Percentiles rank a stretch among this genome's conserved stretches.
phyloP scores from a whole-genome alignment of 2,797 vertebrate genomes.

The Prunella strophiata region DNA sequence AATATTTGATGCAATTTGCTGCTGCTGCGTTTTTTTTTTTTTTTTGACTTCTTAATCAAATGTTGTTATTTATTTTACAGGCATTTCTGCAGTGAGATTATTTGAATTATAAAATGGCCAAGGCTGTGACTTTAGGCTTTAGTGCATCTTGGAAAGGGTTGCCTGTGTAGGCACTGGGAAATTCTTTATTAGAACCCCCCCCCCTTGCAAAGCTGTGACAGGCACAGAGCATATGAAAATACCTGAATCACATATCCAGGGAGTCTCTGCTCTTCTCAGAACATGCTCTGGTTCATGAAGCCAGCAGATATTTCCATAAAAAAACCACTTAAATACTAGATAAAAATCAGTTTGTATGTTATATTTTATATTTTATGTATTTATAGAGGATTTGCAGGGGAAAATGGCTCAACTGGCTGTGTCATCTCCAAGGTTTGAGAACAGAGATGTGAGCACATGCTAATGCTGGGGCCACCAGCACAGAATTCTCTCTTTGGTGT shows the following conservation, averaged over 20 bases:
- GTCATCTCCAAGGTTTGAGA: neutral
- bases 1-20: conserved; percentile 20
- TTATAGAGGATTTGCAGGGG: neutral
- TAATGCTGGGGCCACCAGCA: too few species aligned
- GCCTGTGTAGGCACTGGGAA: neutral
- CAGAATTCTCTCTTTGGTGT: neutral
- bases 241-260: neutral
- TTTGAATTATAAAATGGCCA: neutral
- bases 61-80: neutral
- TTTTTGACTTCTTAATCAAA: conserved; percentile 23
- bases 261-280: neutral
- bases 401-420: neutral
- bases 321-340: neutral
- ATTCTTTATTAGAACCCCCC: neutral
- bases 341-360: neutral
- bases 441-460: neutral
- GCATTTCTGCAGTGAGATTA: neutral
- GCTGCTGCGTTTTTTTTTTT: neutral
- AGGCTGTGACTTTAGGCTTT: neutral
- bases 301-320: neutral
- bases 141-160: neutral
- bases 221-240: neutral
- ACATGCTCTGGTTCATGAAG: neutral
- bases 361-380: neutral
- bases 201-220: neutral